phyloP scores from a whole-genome alignment of 2,113 vertebrate species.

The Steatornis caripensis region DNA sequence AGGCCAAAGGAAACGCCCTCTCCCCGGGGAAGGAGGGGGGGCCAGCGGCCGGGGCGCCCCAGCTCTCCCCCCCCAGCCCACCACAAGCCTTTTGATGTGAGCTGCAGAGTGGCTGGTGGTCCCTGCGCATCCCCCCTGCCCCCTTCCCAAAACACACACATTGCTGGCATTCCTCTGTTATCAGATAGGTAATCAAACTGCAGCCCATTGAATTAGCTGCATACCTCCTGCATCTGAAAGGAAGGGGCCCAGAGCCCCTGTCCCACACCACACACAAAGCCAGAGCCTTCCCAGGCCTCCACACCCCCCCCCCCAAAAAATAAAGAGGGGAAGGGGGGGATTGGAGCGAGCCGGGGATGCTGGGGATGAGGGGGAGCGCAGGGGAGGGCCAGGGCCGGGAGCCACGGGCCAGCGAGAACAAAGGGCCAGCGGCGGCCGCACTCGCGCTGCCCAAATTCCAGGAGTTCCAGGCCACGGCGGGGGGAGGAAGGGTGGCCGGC shows the following conservation, averaged over 20 bases:
- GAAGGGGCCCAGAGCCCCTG: conserved; percentile 72
- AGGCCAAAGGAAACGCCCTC: conserved; percentile 59
- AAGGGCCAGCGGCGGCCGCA: conserved; percentile 65
- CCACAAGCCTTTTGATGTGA: conserved; percentile 60
- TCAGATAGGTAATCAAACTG: conserved; percentile 81
- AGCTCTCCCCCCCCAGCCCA: not conserved
- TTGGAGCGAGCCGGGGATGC: conserved; percentile 55
- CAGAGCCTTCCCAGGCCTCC: conserved; percentile 64
- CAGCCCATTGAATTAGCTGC: conserved; percentile 73
- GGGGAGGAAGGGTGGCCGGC: conserved; percentile 15
- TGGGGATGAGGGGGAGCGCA: conserved; percentile 49
- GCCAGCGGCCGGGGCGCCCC: not conserved
- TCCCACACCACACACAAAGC: conserved; percentile 80
- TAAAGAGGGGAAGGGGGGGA: conserved; percentile 54
- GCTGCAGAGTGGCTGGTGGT: conserved; percentile 68
- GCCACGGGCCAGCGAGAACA: conserved; percentile 69
- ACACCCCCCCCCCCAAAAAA: conserved; percentile 6
- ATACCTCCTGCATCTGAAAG: conserved; percentile 76
- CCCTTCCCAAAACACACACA: conserved; percentile 72
- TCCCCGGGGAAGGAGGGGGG: conserved; percentile 8
- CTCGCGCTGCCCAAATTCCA: conserved; percentile 76
- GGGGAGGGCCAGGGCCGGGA: conserved; percentile 56
- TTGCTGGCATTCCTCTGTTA: conserved; percentile 81
- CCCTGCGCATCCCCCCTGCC: conserved; percentile 59
- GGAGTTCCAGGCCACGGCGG: conserved; percentile 66